phyloP scores from a whole-genome alignment of 2,888 invertebrate genomes.

The Agrochola lychnidis region DNA sequence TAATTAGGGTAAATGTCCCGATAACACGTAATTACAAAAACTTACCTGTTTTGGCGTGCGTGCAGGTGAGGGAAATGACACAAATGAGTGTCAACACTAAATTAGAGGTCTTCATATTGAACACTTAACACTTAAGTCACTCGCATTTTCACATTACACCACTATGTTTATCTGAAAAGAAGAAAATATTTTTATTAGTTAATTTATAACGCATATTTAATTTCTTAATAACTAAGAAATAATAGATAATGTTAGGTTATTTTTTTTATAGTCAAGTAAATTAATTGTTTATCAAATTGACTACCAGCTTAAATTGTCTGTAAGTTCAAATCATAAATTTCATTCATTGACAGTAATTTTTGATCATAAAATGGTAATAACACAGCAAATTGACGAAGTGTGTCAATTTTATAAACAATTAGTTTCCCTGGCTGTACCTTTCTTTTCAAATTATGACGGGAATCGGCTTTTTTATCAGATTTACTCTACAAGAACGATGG shows the following conservation, averaged over 20 bases:
- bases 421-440: neutral
- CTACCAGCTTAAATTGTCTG: neutral
- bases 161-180: constrained; percentile 71
- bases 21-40: constrained; percentile 6
- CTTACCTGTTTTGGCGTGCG: constrained; percentile 89
- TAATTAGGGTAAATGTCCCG: neutral
- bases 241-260: too few species aligned
- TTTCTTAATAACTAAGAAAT: too few species aligned
- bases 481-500: neutral
- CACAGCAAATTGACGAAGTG: neutral
- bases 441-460: neutral
- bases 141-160: constrained; percentile 78
- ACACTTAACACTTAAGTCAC: constrained; percentile 81
- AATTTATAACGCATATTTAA: neutral
- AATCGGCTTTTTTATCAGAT: neutral
- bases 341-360: neutral
- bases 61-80: constrained; percentile 86
- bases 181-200: constrained; percentile 27
- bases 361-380: too few species aligned
- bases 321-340: neutral
- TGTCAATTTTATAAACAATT: neutral
- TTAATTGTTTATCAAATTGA: neutral
- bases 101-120: constrained; percentile 85
- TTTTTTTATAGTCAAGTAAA: neutral
- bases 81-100: constrained; percentile 85